These are phyloP conservation scores for Rhagium mordax DNA, from an alignment of 2,888 invertebrate genomes.

Conservation along the genomic window DNA sequence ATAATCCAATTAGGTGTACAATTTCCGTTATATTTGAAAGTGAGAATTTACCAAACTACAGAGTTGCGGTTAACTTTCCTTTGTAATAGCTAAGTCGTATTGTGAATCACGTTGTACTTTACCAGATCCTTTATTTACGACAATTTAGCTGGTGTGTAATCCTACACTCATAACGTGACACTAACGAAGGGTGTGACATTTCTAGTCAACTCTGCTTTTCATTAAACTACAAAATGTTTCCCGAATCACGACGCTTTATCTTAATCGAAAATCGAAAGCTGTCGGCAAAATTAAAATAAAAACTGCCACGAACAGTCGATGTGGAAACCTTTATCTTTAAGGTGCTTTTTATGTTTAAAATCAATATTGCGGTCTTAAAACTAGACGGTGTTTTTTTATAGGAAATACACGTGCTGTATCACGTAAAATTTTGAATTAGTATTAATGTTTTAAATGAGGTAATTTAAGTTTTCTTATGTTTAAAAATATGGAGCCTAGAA, in stretches of 20 bases:
- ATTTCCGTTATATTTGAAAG: constrained; percentile 13
- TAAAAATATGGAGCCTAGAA: too few relatives aligned
- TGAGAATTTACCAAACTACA: constrained; percentile 18
- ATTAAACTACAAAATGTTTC: background rate
- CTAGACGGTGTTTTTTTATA: too few relatives aligned
- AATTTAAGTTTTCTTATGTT: too few relatives aligned
- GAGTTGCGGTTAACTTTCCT: background rate
- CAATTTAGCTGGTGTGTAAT: background rate
- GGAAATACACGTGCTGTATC: too few relatives aligned
- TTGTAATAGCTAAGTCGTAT: background rate
- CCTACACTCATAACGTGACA: background rate
- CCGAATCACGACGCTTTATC: background rate
- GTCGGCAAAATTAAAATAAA: background rate
- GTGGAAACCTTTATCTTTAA: too few relatives aligned
- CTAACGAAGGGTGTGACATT: constrained; percentile 1
- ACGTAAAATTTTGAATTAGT: too few relatives aligned
- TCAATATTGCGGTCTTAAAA: too few relatives aligned
- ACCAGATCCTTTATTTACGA: background rate
- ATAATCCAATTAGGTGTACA: constrained; percentile 27
- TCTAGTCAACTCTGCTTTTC: background rate
- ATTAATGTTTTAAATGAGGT: too few relatives aligned
- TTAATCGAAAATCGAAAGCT: background rate
- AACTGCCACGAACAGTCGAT: background rate
- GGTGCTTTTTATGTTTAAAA: too few relatives aligned
- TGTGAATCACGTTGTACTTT: background rate